phyloP scores from a whole-genome alignment of 2,113 vertebrate genomes.

The Nothobranchius kuhntae region DNA sequence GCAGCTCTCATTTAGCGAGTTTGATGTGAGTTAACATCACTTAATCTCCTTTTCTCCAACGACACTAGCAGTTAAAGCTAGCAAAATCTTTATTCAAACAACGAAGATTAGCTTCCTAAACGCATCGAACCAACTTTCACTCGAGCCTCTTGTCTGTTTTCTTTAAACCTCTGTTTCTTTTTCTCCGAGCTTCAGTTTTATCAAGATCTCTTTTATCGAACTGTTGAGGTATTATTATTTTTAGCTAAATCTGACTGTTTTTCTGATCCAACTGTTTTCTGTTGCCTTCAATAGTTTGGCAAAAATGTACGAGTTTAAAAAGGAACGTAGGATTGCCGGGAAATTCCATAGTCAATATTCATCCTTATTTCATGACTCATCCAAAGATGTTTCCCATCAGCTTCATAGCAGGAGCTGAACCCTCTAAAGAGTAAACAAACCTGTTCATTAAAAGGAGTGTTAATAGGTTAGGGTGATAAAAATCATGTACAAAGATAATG shows the following conservation, averaged over 20 bases:
- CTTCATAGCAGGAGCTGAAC: no score
- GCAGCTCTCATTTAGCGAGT: constrained; percentile 18
- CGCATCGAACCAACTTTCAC: no score
- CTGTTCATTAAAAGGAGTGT: no score
- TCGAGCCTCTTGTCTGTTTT: no score
- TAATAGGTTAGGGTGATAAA: no score
- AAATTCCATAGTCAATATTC: constrained; percentile 24
- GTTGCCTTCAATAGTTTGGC: background rate
- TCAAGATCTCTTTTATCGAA: background rate
- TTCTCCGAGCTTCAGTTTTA: constrained; percentile 6
- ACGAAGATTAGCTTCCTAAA: background rate
- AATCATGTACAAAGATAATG: background rate
- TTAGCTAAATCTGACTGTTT: background rate
- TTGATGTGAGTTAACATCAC: constrained; percentile 6
- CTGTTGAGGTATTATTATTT: no score
- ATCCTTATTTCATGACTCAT: background rate
- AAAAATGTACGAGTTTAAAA: background rate
- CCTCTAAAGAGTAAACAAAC: no score
- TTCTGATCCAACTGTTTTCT: background rate
- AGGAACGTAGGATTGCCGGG: constrained; percentile 28
- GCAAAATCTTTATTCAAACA: background rate
- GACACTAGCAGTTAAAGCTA: background rate
- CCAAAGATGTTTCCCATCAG: no score
- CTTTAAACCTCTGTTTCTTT: background rate
- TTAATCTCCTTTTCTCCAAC: constrained; percentile 5